These are phyloP conservation scores for Heteromormyrus szaboi DNA, from an alignment of 2,797 vertebrate genomes.

Conservation along the genomic window DNA sequence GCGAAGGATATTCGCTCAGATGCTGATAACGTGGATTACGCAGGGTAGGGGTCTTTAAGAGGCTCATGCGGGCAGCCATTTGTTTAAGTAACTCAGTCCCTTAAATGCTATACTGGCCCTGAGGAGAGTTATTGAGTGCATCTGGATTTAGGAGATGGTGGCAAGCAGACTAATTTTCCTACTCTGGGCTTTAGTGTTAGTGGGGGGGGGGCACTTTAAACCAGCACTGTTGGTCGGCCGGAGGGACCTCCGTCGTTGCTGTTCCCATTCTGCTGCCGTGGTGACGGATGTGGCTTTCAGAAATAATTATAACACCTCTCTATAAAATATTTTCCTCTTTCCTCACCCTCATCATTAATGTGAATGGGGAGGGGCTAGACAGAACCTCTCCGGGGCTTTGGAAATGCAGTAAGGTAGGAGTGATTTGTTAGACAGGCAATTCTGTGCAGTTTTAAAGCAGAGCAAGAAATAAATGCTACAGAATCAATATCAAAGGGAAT, in stretches of 20 bases:
- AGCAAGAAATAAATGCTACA: conserved; percentile 51
- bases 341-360: conserved; percentile 23
- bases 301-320: conserved; percentile 10
- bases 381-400: conserved; percentile 26
- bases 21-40: not conserved
- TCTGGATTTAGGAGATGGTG: not conserved
- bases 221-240: not conserved
- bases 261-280: not conserved
- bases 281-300: conserved; percentile 12
- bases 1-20: not conserved
- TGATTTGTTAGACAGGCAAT: conserved; percentile 52
- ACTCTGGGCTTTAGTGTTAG: not conserved
- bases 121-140: not conserved
- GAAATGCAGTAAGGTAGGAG: conserved; percentile 34
- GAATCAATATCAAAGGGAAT: conserved; percentile 62
- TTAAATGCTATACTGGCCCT: not conserved
- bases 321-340: conserved; percentile 24
- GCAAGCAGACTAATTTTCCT: not conserved
- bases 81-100: not conserved
- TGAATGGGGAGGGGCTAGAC: conserved; percentile 21
- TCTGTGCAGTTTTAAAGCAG: conserved; percentile 51
- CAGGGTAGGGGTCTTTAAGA: not conserved
- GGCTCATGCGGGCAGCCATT: not conserved
- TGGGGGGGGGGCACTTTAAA: not conserved
- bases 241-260: not conserved